A percentile compares a stretch with the other conserved stretches of the same genome.
phyloP scores from a whole-genome alignment of 2,888 invertebrate species.

The Malthinus seriepunctatus region DNA sequence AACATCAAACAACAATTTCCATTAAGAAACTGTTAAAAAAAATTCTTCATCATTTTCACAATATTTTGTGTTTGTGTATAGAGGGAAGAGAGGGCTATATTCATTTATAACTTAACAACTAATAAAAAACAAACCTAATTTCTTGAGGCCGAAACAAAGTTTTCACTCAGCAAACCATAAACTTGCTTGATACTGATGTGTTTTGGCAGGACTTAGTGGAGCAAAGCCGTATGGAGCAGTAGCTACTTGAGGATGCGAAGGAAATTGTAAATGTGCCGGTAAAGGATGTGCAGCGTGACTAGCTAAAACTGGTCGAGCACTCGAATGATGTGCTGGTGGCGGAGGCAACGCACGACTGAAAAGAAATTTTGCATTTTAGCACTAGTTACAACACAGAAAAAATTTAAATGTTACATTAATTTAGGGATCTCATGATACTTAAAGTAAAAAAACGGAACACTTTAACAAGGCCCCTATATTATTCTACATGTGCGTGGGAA shows the following conservation, averaged over 20 bases:
- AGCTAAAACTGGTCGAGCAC: slow-evolving; percentile 67
- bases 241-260: slow-evolving; percentile 65
- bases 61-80: too few relatives aligned
- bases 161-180: slow-evolving; percentile 77
- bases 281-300: slow-evolving; percentile 75
- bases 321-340: slow-evolving; percentile 83
- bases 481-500: too few relatives aligned
- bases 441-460: too few relatives aligned
- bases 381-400: background rate
- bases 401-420: too few relatives aligned
- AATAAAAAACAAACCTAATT: slow-evolving; percentile 5
- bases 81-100: too few relatives aligned
- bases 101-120: background rate
- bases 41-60: background rate
- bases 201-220: slow-evolving; percentile 71
- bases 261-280: slow-evolving; percentile 82
- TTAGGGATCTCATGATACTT: too few relatives aligned
- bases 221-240: slow-evolving; percentile 66
- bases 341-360: slow-evolving; percentile 67
- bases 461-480: too few relatives aligned
- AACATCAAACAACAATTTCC: background rate
- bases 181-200: slow-evolving; percentile 69
- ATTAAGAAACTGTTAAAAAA: background rate
- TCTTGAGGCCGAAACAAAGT: slow-evolving; percentile 8
- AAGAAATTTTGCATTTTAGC: slow-evolving; percentile 27